Conservation (phyloP, 2,888 invertebrate genomes). For the Leptarthrus brevirostris region DNA sequence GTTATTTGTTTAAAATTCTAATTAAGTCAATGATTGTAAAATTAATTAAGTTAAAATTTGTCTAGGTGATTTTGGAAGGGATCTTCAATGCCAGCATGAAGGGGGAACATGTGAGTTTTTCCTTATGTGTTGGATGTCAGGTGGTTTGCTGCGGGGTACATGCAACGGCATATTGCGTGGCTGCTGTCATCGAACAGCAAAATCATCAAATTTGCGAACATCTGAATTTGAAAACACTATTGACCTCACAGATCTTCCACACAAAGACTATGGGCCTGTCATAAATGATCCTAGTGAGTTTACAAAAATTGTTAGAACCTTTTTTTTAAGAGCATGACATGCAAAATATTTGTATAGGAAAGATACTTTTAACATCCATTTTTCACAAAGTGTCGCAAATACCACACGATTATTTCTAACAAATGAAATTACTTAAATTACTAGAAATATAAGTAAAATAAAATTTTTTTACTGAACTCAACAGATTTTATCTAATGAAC, state of each 20-base stretch:
- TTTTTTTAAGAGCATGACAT: too few relatives aligned
- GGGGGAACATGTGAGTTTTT: conserved; percentile 91
- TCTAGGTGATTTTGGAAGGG: conserved; percentile 65
- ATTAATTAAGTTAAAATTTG: too few relatives aligned
- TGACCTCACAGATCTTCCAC: conserved; percentile 71
- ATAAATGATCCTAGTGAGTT: conserved; percentile 84
- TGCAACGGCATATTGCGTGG: conserved; percentile 86
- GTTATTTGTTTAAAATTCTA: too few relatives aligned
- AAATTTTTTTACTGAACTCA: background rate
- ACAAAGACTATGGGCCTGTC: conserved; percentile 77
- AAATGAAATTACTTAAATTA: background rate
- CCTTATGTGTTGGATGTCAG: conserved; percentile 90
- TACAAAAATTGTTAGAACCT: conserved; percentile 47
- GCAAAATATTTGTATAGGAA: background rate
- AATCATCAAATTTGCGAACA: conserved; percentile 74
- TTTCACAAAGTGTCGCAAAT: background rate
- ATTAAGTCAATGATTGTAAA: too few relatives aligned
- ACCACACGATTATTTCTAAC: background rate
- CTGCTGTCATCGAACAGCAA: conserved; percentile 85
- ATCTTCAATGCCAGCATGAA: conserved; percentile 67
- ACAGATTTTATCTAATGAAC: background rate
- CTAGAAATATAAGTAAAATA: background rate
- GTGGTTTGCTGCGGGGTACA: conserved; percentile 85
- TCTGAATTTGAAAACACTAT: conserved; percentile 76
- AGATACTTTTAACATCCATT: background rate